Percentiles rank a stretch among this genome's conserved stretches.
These are phyloP conservation scores for Pitangus sulphuratus DNA, from an alignment of 2,797 vertebrate species.

Conservation along the genomic window DNA sequence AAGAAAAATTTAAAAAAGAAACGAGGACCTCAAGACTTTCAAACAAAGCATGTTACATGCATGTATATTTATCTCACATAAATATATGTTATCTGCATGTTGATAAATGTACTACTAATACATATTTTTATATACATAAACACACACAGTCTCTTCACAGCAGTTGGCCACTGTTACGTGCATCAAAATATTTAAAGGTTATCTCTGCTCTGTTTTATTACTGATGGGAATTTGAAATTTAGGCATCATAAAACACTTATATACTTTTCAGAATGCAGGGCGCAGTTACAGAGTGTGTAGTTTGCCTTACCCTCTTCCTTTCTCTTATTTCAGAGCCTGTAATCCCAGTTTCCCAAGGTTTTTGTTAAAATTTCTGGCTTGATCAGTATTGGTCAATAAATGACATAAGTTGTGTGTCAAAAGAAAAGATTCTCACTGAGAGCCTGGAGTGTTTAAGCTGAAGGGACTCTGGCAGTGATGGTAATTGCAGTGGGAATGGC, in stretches of 20 bases:
- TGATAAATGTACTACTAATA: neutral
- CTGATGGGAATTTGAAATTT: neutral
- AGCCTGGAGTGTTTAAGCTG: neutral
- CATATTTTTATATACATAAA: neutral
- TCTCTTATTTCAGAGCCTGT: neutral
- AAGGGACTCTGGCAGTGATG: neutral
- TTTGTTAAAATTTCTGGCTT: neutral
- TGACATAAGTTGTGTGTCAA: neutral
- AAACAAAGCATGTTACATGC: neutral
- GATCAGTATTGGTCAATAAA: neutral
- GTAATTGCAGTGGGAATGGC: neutral
- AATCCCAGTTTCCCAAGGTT: neutral
- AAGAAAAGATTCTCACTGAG: neutral
- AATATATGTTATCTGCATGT: neutral
- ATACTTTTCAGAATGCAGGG: neutral
- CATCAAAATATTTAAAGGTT: neutral
- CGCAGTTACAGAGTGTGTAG: neutral
- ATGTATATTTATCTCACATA: rapidly evolving
- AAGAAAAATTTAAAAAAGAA: neutral
- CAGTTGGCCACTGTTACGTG: neutral
- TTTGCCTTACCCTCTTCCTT: neutral
- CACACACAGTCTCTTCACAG: neutral
- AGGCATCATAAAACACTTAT: neutral
- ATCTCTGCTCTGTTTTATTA: neutral
- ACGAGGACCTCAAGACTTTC: rapidly evolving